Conservation (phyloP, 2,888 invertebrate genomes). For the Heteromyza rotundicornis region DNA sequence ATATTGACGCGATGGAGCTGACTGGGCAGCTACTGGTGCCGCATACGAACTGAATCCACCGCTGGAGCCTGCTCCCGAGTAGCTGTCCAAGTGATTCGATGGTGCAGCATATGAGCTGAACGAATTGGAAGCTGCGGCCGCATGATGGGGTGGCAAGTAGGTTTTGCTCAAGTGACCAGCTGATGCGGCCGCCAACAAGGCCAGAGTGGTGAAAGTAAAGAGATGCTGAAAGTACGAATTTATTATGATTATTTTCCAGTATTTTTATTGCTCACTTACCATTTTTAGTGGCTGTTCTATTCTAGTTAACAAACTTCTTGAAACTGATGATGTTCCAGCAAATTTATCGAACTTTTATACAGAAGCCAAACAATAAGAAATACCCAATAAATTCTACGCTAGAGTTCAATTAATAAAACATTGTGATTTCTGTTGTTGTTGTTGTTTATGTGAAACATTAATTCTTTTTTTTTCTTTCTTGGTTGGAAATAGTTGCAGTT, state of each 20-base stretch:
- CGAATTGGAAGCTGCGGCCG: background rate
- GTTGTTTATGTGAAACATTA: too few relatives aligned
- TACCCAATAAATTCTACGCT: too few relatives aligned
- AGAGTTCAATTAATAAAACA: too few relatives aligned
- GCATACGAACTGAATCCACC: slow-evolving; percentile 11
- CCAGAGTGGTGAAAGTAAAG: slow-evolving; percentile 28
- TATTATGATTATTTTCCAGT: background rate
- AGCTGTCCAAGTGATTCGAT: slow-evolving; percentile 15
- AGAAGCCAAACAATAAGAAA: slow-evolving; percentile 3
- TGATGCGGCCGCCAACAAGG: slow-evolving; percentile 17
- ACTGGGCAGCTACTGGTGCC: background rate
- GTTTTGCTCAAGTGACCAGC: slow-evolving; percentile 36
- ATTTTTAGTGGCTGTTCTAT: slow-evolving; percentile 18
- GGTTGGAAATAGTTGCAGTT: background rate
- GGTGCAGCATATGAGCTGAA: slow-evolving; percentile 13
- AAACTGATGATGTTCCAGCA: slow-evolving; percentile 24
- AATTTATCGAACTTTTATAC: slow-evolving; percentile 31
- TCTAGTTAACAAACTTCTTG: slow-evolving; percentile 10
- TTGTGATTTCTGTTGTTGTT: too few relatives aligned
- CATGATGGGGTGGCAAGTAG: slow-evolving; percentile 41
- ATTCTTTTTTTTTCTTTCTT: too few relatives aligned
- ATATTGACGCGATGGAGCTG: slow-evolving; percentile 23
- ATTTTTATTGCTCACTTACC: slow-evolving; percentile 18
- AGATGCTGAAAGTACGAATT: slow-evolving; percentile 18
- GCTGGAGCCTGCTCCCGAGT: background rate